Percentiles rank a stretch among this genome's conserved stretches.
Conservation (phyloP, 2,113 vertebrate species). For the Micromys minutus region DNA sequence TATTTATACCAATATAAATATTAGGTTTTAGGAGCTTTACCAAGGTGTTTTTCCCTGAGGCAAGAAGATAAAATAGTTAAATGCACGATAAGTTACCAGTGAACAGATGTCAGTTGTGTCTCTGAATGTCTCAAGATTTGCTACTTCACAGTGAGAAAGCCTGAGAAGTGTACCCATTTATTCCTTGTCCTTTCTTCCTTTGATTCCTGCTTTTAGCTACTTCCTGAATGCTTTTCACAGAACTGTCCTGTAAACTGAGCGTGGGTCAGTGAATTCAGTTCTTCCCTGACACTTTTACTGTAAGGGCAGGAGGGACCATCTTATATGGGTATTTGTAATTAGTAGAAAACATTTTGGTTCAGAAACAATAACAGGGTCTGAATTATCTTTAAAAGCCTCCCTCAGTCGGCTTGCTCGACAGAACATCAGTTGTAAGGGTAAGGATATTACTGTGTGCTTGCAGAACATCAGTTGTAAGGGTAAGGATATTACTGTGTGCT, state of each 20-base stretch:
- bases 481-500: neutral
- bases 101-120: neutral
- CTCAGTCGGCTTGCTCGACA: neutral
- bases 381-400: neutral
- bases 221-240: neutral
- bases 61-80: neutral
- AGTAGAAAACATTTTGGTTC: conserved; percentile 30
- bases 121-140: neutral
- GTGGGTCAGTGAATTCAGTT: neutral
- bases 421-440: neutral
- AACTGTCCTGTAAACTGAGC: neutral
- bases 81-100: neutral
- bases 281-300: conserved; percentile 2
- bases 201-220: neutral
- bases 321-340: neutral
- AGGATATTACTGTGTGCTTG: neutral
- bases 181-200: neutral
- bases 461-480: neutral
- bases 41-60: neutral
- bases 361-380: conserved; percentile 28
- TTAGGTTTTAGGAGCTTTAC: conserved; percentile 13
- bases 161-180: neutral
- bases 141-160: neutral
- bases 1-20: neutral
- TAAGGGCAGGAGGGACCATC: neutral